Evolutionary conservation across 2,797 vertebrate species (phyloP), one percentile per base, ranked within the genome.

Genomic region (Borostomias antarcticus): DNA sequence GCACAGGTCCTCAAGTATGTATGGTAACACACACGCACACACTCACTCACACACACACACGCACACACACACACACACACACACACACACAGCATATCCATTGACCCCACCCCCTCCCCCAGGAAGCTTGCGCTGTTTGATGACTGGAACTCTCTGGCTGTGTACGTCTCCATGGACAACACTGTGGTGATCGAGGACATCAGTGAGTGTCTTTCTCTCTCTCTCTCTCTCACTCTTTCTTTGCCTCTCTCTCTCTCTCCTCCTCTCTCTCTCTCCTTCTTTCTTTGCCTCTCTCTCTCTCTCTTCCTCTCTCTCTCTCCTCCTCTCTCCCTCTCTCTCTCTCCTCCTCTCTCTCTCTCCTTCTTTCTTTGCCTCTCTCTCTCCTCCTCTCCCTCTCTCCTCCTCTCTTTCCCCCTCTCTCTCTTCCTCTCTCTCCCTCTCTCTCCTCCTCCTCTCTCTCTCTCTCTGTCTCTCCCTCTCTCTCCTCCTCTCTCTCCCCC

Each of bases 161-260:
- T 95, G 74, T 95, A 95, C 70, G 94, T 95, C 54, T 94, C 94
- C 5, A 95, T 95, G 94, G 94, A 95, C 89, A 95, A 95, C 68
- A 95, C 94, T 0, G 94, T 95, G 64, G 94, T 95, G 77, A 94
- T 95, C 47, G 94, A 95, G 88, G 94, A 95, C 84, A 95, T 95
- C 86, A 94, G 94, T 95, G 85, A 93, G 94, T 94, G 50, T 68
- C 60, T 8, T 56, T 1, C 29, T 23, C 19, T 30, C 17, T n/a
- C 4, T 11, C 2, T 43, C 17, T 53, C 10, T 25, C 32, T n/a
- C 40, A 15, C 17, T 45, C 40, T 45, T 17, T 45, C 40, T 9
- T 5, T 11, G 7, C 7, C 35, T 37, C 29, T 58, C 35, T 19
- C 15, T 57, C 26, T 26, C 21, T 40, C 4, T 6, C 1, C 48